Conservation (phyloP, 2,888 invertebrate species). For the Eledone cirrhosa region DNA sequence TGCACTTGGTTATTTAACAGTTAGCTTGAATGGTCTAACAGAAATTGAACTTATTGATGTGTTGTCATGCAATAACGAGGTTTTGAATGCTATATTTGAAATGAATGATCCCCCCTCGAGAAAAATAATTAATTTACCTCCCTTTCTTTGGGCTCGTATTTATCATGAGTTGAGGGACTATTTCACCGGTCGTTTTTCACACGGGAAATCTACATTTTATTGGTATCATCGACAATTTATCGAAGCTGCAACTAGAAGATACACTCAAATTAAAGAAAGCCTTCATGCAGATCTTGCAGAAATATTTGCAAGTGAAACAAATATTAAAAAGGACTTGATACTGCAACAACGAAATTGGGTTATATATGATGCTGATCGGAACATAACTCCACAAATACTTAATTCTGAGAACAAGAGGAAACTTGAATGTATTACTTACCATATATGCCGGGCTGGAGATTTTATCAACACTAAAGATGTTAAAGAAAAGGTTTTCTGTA, state of each 20-base stretch:
- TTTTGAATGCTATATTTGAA: slow-evolving; percentile 59
- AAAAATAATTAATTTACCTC: slow-evolving; percentile 58
- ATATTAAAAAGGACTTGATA: slow-evolving; percentile 50
- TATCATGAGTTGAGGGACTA: slow-evolving; percentile 57
- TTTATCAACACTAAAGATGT: slow-evolving; percentile 38
- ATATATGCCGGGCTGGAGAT: slow-evolving; percentile 42
- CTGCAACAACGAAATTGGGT: slow-evolving; percentile 50
- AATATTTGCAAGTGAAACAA: slow-evolving; percentile 49
- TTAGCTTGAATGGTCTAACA: slow-evolving; percentile 58
- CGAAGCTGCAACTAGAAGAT: slow-evolving; percentile 52
- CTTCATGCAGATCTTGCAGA: slow-evolving; percentile 52
- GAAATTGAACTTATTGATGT: slow-evolving; percentile 63
- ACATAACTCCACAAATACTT: slow-evolving; percentile 55
- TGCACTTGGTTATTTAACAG: slow-evolving; percentile 57
- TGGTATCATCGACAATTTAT: slow-evolving; percentile 64
- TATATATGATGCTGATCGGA: slow-evolving; percentile 57
- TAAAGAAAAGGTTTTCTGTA: slow-evolving; percentile 48
- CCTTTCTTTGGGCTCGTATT: slow-evolving; percentile 59
- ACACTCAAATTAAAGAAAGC: slow-evolving; percentile 40
- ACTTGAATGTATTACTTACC: slow-evolving; percentile 51
- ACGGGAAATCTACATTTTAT: slow-evolving; percentile 56
- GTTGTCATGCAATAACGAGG: slow-evolving; percentile 59
- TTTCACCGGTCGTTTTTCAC: slow-evolving; percentile 55
- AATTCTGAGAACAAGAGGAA: slow-evolving; percentile 47
- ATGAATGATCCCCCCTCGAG: slow-evolving; percentile 63